A percentile compares a stretch with the other conserved stretches of the same genome.
phyloP scores from a whole-genome alignment of 2,888 invertebrate genomes.

The Morpho deidamia region DNA sequence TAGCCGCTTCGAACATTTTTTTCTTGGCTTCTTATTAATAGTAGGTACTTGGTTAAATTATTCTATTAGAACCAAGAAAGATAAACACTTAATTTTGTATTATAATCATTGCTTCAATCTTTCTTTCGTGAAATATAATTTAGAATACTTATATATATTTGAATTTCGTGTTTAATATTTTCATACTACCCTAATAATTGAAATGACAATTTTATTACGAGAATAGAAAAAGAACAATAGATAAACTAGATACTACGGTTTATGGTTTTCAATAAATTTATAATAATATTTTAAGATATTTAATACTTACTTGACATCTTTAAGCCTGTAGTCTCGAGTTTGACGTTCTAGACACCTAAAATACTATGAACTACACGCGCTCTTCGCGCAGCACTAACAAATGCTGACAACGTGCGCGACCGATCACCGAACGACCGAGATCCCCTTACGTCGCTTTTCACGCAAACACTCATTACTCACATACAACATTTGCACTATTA shows the following conservation, averaged over 20 bases:
- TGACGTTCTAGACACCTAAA: slow-evolving; percentile 65
- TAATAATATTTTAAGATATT: neutral
- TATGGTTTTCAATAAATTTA: neutral
- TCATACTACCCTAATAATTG: slow-evolving; percentile 14
- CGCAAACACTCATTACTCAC: slow-evolving; percentile 27
- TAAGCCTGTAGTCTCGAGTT: slow-evolving; percentile 61
- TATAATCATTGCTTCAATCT: too few species aligned
- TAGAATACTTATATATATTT: too few species aligned
- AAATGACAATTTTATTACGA: too few species aligned
- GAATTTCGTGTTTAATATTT: neutral
- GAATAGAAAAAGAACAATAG: too few species aligned
- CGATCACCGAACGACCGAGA: slow-evolving; percentile 42
- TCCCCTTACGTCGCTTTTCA: slow-evolving; percentile 40
- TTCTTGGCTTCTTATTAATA: too few species aligned
- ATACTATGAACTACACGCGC: slow-evolving; percentile 67
- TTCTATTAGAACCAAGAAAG: too few species aligned
- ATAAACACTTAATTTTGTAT: too few species aligned
- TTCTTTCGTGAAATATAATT: too few species aligned
- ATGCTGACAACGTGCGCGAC: slow-evolving; percentile 57
- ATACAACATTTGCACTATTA: slow-evolving; percentile 8
- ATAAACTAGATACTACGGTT: too few species aligned
- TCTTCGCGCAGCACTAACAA: slow-evolving; percentile 63
- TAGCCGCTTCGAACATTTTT: too few species aligned
- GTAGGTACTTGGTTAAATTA: too few species aligned
- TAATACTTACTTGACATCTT: slow-evolving; percentile 70